A percentile compares a stretch with the other conserved stretches of the same genome.
These are phyloP conservation scores for Ceratitis capitata DNA, from an alignment of 1,140 invertebrate species.

Conservation along the genomic window DNA sequence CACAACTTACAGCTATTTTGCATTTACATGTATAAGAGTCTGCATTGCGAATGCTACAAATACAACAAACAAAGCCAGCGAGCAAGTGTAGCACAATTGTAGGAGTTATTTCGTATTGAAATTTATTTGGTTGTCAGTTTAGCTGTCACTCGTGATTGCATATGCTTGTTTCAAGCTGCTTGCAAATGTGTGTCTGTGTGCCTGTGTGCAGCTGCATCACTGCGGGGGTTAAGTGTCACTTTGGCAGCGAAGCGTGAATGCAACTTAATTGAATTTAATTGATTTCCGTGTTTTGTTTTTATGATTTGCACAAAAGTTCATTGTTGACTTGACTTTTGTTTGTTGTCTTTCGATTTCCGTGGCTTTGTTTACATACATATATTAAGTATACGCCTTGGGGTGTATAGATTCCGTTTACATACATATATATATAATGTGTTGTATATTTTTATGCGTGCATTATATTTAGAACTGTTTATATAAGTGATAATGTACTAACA, in stretches of 20 bases:
- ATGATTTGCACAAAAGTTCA: neutral
- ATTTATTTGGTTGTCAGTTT: neutral
- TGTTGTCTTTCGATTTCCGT: neutral
- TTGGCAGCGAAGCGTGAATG: neutral
- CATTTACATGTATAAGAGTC: neutral
- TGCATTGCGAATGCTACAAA: neutral
- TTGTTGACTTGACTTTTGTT: neutral
- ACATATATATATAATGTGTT: no score
- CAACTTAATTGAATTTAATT: slow-evolving; percentile 9
- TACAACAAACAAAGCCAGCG: neutral
- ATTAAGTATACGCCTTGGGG: slow-evolving; percentile 9
- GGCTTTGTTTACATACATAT: slow-evolving; percentile 35
- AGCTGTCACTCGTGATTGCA: neutral
- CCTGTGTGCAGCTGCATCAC: no score
- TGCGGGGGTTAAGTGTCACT: neutral
- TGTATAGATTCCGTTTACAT: no score
- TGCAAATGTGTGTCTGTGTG: neutral
- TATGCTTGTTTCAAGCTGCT: neutral
- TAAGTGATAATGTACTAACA: neutral
- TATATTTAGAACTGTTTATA: neutral
- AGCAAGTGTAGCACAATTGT: neutral
- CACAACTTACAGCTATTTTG: neutral
- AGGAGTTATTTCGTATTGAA: neutral
- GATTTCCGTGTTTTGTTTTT: slow-evolving; percentile 24
- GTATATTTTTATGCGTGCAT: no score